Evolutionary conservation across 2,113 vertebrate species (phyloP), one percentile per base, ranked within the genome.

Genomic region (Myocastor coypus): DNA sequence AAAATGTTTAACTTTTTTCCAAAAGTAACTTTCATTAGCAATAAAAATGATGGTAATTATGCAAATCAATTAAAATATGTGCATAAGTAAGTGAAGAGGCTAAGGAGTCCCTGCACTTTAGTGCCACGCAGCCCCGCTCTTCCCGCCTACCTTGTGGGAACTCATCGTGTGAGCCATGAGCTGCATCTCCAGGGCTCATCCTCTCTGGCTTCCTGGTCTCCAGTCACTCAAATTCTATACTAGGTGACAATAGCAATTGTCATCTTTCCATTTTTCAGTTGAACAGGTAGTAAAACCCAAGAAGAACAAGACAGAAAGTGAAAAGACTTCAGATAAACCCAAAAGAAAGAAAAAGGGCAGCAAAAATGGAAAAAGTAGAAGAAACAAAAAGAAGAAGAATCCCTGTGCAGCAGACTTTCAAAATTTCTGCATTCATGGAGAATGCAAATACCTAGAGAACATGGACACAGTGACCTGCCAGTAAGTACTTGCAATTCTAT

Each of bases 391-490:
- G 97, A 98, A 97, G 95, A 98, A 96, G 78, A 98, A 98, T 96
- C 98, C 98, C 0, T 99, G 99, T 87, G 95, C 98, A 92, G 87
- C 97, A 78, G 96, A 98, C 95, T 99, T 98, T 92, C 98, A 98
- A 96, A 98, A 98, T 64, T 99, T 98, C 88, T 99, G 99, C 94
- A 98, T 99, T 96, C 98, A 99, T 34, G 99, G 99, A 20, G 98
- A 98, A 97, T 99, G 99, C 30, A 22, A 95, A 97, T 99, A 98
- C 85, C 85, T 97, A 52, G 96, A 98, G 82, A 81, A 97, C 50
- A 69, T 98, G 59, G 66, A 97, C 85, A 83, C 5, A 94, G 98
- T 98, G 64, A 97, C 98, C 13, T 99, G 99, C 98, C 98, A 89
- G 99, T 99, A 98, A 98, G 98, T 98, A 90, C 5, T 50, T 50